Base-by-base conservation (phyloP, 2,888 invertebrate species). In the Oscheius onirici region DNA sequence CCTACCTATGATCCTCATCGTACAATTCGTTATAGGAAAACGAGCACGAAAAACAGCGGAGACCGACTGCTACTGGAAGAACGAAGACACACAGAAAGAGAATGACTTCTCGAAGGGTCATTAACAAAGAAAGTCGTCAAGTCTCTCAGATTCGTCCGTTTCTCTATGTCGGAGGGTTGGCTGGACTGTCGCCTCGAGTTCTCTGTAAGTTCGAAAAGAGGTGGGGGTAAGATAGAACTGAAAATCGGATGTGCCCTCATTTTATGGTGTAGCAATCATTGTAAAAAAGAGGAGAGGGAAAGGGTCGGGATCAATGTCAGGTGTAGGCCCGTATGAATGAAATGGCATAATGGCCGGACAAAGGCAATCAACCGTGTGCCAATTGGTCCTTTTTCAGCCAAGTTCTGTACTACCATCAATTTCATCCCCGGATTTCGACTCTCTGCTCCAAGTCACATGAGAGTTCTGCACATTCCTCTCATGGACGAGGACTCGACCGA, bases 11-110 rank as follows among this genome's bases (percentile, higher is more conserved):
- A 54, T 85, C 84, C 67, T 71, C 69, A 67, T 85, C 85, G 74
- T 83, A 86, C 65, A 83, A 69, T 60, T 85, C 85, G 72, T 83
- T 85, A 71, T 77, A 85, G 46, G 83, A 83, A 67, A 85, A 85
- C 58, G 78, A 76, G 72, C 85, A 85, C 49, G 83, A 80, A 71
- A 84, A 85, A 69, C 85, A 85, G 52, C 74, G 75, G 10, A 85
- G 76, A 20, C 60, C 57, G 8, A 24, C 22, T 15, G 55, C 41
- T 17, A 55, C 17, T 3, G 60, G 63, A n/a, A 61, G 6, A 57
- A 49, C 5, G 2, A 71, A 13, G 43, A n/a, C n/a, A n/a, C n/a
- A n/a, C n/a, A 72, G 44, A 1, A 49, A 5, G 34, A 54, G 61
- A 58, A 83, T 83, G 83, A 80, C 79, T 22, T 78, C 78, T 28